A percentile compares a stretch with the other conserved stretches of the same genome.
Evolutionary conservation across 2,113 vertebrate genomes (phyloP).

Genomic region (Scatophagus argus): DNA sequence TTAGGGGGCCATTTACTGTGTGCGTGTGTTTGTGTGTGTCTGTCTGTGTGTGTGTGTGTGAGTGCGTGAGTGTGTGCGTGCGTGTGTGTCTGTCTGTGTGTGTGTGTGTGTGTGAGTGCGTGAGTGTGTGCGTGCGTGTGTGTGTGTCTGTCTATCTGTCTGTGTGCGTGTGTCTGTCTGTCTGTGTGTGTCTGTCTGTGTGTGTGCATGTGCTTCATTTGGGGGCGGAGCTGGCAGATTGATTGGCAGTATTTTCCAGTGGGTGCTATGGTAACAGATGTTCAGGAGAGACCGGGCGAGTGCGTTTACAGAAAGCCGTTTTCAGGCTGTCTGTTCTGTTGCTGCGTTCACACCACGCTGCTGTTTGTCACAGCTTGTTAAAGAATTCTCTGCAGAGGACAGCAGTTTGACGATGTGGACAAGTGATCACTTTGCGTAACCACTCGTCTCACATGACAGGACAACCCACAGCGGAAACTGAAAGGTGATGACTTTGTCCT

Average conservation of each 20-base stretch:
- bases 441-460: neutral
- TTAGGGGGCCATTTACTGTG: too few relatives aligned
- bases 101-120: neutral
- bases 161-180: neutral
- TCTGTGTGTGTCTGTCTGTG: neutral
- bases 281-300: slow-evolving; percentile 13
- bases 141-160: neutral
- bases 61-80: too few relatives aligned
- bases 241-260: slow-evolving; percentile 50
- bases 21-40: neutral
- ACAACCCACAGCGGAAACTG: too few relatives aligned
- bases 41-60: neutral
- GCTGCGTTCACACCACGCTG: neutral
- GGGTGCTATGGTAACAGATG: slow-evolving; percentile 62
- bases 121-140: neutral
- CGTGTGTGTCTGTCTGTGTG: neutral
- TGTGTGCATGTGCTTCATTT: neutral
- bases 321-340: neutral
- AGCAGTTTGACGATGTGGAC: neutral
- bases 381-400: neutral
- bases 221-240: slow-evolving; percentile 32
- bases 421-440: neutral
- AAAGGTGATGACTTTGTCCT: too few relatives aligned
- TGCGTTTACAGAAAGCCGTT: neutral
- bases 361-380: neutral